Evolutionary conservation across 1,140 invertebrate species (phyloP), one percentile per base, ranked within the genome.

Genomic region (Prorops nasuta): DNA sequence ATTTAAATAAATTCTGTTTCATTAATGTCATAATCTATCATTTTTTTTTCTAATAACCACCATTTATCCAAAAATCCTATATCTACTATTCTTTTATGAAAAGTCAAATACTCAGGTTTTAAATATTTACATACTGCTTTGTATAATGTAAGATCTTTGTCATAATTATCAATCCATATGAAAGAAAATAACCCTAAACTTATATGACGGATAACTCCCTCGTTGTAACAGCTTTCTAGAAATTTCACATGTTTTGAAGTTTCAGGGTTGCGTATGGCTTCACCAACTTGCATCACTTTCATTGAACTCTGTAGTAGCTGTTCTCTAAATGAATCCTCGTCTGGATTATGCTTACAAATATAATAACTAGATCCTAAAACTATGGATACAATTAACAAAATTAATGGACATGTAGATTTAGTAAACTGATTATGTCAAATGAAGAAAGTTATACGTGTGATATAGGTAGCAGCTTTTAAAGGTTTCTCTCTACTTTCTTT

Each of bases 51-150:
- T 50, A 69, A 40, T 44, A 86, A 77, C 83, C 86, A 86, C 86
- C 88, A 93, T 46, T 79, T 80, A 46, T 87, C 84, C 65, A 88
- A 78, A 58, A 91, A 81, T 4, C 92, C 91, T 49, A 93, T 67
- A 70, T 94, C 92, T 19, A 92, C 70, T 50, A 92, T 82, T 58
- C 84, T 79, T 56, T 84, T 64, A 49, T 82, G 64, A 62, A 87
- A 83, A 22, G 78, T 83, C 4, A 81, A 43, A 55, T 80, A 83
- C 57, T 73, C 64, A 3, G 88, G 84, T 65, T 84, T 78, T 18
- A 89, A 73, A 61, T 91, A 89, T 28, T 82, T 74, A 71, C 91
- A 93, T 19, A 83, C 80, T 8, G 84, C 81, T 71, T 87, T 84
- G 71, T 87, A 93, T 1, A 86, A 67, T 35, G 82, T 81, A 62